Evolutionary conservation across 2,797 vertebrate species (phyloP).

Genomic region (Sebastes ruberrimus): DNA sequence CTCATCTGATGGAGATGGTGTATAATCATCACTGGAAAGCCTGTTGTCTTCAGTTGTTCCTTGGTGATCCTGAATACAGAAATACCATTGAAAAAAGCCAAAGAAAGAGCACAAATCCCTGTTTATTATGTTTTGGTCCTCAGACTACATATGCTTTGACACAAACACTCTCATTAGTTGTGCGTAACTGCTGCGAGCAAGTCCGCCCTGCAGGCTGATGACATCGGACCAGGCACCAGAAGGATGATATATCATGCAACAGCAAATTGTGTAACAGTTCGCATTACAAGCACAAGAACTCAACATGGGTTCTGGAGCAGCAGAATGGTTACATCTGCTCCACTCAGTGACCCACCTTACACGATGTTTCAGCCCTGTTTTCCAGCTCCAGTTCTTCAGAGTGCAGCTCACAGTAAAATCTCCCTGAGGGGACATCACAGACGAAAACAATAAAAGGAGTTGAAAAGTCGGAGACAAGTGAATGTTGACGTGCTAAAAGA

Average conservation of each 20-base stretch:
- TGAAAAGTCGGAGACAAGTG: constrained; percentile 24
- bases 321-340: constrained; percentile 12
- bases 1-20: constrained; percentile 68
- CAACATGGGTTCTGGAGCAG: constrained; percentile 5
- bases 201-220: background rate
- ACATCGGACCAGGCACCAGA: constrained; percentile 2
- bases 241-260: constrained; percentile 20
- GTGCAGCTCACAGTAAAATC: constrained; percentile 84
- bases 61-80: constrained; percentile 31
- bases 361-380: constrained; percentile 24
- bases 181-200: background rate
- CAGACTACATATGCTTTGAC: background rate
- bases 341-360: constrained; percentile 66
- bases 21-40: constrained; percentile 56
- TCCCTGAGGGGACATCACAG: constrained; percentile 72
- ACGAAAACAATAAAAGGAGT: constrained; percentile 17
- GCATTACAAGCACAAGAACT: background rate
- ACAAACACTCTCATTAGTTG: background rate
- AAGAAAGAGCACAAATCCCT: background rate
- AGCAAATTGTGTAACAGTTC: constrained; percentile 25
- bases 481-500: background rate
- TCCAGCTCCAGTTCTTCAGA: constrained; percentile 69
- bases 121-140: background rate
- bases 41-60: constrained; percentile 30
- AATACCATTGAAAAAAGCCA: background rate